phyloP scores from a whole-genome alignment of 2,797 vertebrate genomes.

The Urosaurus nigricauda region DNA sequence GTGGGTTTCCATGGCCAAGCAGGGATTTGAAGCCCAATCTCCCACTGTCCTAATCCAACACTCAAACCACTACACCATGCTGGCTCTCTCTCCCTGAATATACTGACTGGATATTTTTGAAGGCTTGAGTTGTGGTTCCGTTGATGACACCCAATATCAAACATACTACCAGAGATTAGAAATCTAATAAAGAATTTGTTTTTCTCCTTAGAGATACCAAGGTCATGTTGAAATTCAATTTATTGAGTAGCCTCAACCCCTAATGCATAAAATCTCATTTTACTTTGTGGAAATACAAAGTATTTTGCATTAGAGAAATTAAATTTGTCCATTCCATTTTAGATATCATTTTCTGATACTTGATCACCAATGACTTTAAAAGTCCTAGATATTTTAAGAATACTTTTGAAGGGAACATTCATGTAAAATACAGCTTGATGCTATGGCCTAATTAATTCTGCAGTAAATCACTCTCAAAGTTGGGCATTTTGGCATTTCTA shows the following conservation, averaged over 20 bases:
- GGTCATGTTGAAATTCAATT: conserved; percentile 59
- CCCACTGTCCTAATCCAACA: too few species aligned
- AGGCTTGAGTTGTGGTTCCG: background rate
- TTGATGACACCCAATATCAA: conserved; percentile 26
- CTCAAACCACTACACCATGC: too few species aligned
- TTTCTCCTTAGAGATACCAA: conserved; percentile 48
- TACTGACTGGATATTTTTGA: background rate
- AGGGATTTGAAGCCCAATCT: too few species aligned
- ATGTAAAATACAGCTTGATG: conserved; percentile 44
- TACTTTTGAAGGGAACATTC: conserved; percentile 54
- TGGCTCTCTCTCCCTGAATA: background rate
- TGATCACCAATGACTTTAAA: conserved; percentile 55
- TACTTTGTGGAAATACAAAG: conserved; percentile 45
- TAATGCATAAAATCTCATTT: conserved; percentile 53
- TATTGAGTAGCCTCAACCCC: conserved; percentile 51
- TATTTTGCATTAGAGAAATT: conserved; percentile 66
- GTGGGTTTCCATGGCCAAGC: too few species aligned
- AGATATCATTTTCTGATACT: conserved; percentile 40
- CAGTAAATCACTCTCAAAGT: conserved; percentile 60
- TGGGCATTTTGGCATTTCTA: conserved; percentile 23
- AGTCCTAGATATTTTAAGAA: conserved; percentile 48
- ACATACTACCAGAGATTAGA: conserved; percentile 26
- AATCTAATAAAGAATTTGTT: conserved; percentile 52
- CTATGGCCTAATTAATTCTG: conserved; percentile 45
- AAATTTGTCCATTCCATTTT: conserved; percentile 60